A percentile compares a stretch with the other conserved stretches of the same genome.
phyloP scores from a whole-genome alignment of 2,113 vertebrate genomes.

The Leucopsar rothschildi region DNA sequence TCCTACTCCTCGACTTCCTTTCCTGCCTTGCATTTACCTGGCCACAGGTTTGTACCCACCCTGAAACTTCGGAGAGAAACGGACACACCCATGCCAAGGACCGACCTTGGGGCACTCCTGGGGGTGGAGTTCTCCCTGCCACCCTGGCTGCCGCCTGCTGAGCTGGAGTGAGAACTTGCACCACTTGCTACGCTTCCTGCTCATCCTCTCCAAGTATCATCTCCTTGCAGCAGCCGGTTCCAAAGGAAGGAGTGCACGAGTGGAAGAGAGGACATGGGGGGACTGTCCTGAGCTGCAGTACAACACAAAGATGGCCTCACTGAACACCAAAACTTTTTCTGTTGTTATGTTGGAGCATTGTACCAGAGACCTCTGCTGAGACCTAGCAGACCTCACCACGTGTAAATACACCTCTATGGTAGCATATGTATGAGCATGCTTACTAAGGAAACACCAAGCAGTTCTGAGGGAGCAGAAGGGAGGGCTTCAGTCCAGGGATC shows the following conservation, averaged over 20 bases:
- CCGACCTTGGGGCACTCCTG: background rate
- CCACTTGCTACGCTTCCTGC: slow-evolving; percentile 6
- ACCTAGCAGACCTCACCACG: slow-evolving; percentile 21
- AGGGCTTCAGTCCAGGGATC: background rate
- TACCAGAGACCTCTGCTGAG: slow-evolving; percentile 56
- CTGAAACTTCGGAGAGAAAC: background rate
- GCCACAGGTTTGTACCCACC: background rate
- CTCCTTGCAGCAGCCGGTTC: slow-evolving; percentile 12
- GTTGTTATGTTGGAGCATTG: slow-evolving; percentile 32
- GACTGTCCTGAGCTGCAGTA: slow-evolving; percentile 12
- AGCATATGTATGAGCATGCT: slow-evolving; percentile 29
- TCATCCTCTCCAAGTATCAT: background rate
- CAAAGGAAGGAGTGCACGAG: background rate
- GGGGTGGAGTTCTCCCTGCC: background rate
- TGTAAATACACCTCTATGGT: slow-evolving; percentile 66
- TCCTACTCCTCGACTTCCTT: background rate
- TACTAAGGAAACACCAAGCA: slow-evolving; percentile 20
- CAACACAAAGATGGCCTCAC: slow-evolving; percentile 2
- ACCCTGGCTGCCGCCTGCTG: background rate
- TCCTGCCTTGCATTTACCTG: background rate
- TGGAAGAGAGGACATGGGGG: background rate
- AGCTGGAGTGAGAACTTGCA: slow-evolving; percentile 29
- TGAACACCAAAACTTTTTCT: slow-evolving; percentile 40
- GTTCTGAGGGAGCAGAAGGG: background rate
- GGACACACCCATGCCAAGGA: background rate